Evolutionary conservation across 2,113 vertebrate species (phyloP), one percentile per base, ranked within the genome.

Genomic region (Mirounga angustirostris): DNA sequence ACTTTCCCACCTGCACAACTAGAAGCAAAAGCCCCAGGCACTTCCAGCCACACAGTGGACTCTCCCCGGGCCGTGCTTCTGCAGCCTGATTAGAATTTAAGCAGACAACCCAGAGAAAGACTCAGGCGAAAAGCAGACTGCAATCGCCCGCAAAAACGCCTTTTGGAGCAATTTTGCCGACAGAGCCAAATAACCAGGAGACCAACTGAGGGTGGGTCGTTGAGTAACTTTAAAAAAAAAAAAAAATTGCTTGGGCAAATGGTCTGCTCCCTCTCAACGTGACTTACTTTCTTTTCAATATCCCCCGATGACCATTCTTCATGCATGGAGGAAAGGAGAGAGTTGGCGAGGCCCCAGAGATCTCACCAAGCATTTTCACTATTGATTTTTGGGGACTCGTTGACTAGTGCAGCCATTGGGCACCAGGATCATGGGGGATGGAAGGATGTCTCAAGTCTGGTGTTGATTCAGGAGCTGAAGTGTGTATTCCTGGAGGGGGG

Each of bases 141-240:
- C 0, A 7, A 22, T 26, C 4, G 0, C 61, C 30, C 0, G 0
- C 54, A 19, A 19, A 0, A 63, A 43, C 11, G 4, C 30, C 2
- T 33, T 26, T 52, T 1, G n/a, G 30, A 65, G 54, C 85, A 4
- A 56, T 95, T 84, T 52, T 81, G 63, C 56, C 16, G 0, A 65
- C 2, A 2, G 15, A 93, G 92, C 82, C 33, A 58, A 79, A 71
- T 61, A 8, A 21, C 80, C 71, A 15, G 12, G 15, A 61, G 2
- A 54, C 21, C 26, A 14, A 43, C 28, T 0, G 15, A 50, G 36
- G 71, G 52, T 0, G 82, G 61, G 43, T 13, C 28, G 19, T 26
- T 10, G 76, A 86, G 94, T 46, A 69, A 24, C 33, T 73, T 56
- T 54, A 74, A 36, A 26, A 4, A 36, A 50, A 28, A 87, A 76